A percentile compares a stretch with the other conserved stretches of the same genome.
phyloP scores from a whole-genome alignment of 2,113 vertebrate species.

The Nicator chloris region DNA sequence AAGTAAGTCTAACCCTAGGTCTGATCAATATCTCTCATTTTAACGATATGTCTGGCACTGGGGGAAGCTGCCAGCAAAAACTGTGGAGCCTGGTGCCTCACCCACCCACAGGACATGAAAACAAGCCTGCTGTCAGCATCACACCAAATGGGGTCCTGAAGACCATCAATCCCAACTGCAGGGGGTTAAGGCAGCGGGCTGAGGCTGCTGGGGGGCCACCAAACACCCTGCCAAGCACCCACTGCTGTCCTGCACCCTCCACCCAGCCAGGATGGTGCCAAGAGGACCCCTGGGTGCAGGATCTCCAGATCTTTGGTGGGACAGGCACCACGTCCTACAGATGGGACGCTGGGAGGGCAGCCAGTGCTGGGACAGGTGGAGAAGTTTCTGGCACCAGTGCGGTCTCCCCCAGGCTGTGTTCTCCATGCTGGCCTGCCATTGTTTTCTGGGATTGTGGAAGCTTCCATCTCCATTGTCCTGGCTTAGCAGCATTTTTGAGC shows the following conservation, averaged over 20 bases:
- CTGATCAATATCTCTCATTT: background rate
- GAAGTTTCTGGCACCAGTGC: accelerated
- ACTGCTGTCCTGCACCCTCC: background rate
- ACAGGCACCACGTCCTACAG: accelerated
- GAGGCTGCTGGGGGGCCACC: background rate
- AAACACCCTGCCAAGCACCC: background rate
- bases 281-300: too few species aligned
- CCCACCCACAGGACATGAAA: background rate
- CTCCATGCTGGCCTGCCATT: background rate
- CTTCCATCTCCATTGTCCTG: background rate
- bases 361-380: background rate
- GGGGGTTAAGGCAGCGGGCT: background rate
- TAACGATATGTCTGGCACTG: background rate
- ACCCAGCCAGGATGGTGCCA: background rate
- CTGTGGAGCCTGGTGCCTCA: background rate
- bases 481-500: background rate
- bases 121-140: background rate
- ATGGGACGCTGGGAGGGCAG: background rate
- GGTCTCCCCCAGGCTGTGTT: background rate
- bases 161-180: background rate
- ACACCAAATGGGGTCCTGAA: background rate
- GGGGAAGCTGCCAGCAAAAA: background rate
- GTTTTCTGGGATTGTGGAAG: background rate
- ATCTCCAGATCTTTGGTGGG: background rate
- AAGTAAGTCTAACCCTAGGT: background rate